Conservation (phyloP, 1,140 invertebrate species). For the Panulirus ornatus region DNA sequence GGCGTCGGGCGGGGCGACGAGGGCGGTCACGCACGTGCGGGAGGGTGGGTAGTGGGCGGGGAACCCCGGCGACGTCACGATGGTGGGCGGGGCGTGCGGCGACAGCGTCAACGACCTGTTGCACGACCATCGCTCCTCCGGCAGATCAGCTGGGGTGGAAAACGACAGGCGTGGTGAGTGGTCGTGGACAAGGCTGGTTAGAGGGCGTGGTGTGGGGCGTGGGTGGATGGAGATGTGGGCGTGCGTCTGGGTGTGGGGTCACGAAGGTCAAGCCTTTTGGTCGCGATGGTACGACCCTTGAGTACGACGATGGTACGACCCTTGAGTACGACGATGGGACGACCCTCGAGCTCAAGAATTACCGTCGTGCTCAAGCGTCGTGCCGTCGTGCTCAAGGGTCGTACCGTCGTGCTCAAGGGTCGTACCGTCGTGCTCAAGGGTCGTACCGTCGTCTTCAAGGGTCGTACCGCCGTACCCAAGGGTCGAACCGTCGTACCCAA, state of each 20-base stretch:
- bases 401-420: no score
- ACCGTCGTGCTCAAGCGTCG: no score
- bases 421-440: no score
- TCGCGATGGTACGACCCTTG: no score
- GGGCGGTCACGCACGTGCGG: slow-evolving; percentile 34
- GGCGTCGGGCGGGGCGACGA: slow-evolving; percentile 46
- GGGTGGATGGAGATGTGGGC: not conserved
- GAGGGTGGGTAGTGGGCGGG: slow-evolving; percentile 61
- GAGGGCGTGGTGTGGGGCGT: not conserved
- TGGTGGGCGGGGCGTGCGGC: slow-evolving; percentile 45
- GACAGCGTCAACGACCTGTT: slow-evolving; percentile 29
- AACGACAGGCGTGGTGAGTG: not conserved
- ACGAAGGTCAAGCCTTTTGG: no score
- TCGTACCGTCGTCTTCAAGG: no score
- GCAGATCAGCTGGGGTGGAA: not conserved
- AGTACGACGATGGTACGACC: no score
- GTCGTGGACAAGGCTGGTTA: not conserved
- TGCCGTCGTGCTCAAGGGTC: no score
- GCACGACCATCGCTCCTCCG: slow-evolving; percentile 40
- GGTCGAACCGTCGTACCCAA: no score
- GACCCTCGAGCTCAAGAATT: no score
- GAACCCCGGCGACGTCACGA: slow-evolving; percentile 49
- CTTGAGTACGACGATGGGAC: no score
- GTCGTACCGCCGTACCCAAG: no score
- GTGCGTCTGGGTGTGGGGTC: not conserved